Percentiles rank a stretch among this genome's conserved stretches.
These are phyloP conservation scores for Choloepus hoffmanni DNA, from an alignment of 2,113 vertebrate species.

Conservation along the genomic window DNA sequence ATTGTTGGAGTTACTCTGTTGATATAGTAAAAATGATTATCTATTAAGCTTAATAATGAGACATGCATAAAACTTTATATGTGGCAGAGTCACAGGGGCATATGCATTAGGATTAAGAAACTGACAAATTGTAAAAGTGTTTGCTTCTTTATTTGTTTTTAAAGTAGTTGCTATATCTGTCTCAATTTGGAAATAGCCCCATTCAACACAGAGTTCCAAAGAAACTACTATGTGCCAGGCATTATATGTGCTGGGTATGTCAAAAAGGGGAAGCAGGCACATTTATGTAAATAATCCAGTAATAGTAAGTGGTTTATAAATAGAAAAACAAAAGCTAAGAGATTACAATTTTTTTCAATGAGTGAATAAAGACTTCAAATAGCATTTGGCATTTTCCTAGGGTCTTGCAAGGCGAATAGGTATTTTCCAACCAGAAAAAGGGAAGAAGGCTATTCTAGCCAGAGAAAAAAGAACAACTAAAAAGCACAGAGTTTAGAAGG, in stretches of 20 bases:
- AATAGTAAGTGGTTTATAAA: neutral
- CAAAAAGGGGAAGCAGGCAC: accelerated
- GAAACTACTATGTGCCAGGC: neutral
- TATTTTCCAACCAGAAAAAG: constrained; percentile 29
- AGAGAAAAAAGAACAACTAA: neutral
- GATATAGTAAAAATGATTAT: neutral
- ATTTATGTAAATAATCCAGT: neutral
- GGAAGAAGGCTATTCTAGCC: neutral
- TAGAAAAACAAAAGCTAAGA: neutral
- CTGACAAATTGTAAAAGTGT: neutral
- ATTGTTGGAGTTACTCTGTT: neutral
- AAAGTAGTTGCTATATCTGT: neutral
- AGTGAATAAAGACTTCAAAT: neutral
- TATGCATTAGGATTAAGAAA: neutral
- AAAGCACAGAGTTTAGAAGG: neutral
- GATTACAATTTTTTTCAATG: neutral
- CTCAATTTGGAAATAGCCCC: neutral
- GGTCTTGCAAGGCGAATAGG: neutral
- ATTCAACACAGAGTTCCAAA: neutral
- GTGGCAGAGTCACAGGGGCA: neutral
- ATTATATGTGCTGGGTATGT: neutral
- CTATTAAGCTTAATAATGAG: neutral
- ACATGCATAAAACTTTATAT: neutral
- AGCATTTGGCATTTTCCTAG: neutral
- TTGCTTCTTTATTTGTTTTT: neutral